Evolutionary conservation across 2,888 invertebrate genomes (phyloP), one percentile per base, ranked within the genome.

Genomic region (Tenthredo mesomela): DNA sequence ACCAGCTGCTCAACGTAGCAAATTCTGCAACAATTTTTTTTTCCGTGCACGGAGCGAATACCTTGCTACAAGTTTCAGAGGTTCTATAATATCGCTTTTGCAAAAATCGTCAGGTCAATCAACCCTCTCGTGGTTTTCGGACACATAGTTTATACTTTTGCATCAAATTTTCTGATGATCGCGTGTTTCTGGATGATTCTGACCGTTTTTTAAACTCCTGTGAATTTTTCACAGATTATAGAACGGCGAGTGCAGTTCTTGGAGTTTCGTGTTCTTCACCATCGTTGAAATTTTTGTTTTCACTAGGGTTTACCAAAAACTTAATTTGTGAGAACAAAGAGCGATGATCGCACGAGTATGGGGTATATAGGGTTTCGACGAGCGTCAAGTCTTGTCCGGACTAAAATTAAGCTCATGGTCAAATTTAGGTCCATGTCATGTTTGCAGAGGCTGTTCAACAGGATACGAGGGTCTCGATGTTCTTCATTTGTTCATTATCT

Each of bases 371-470:
- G n/a, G n/a, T 54, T n/a, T 54, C n/a, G n/a, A 6, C 7, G 54
- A 54, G n/a, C 29, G 50, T 29, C 25, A 18, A 12, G 3, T 33
- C 29, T 67, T 33, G 33, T 43, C 15, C 43, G 73, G 21, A 21
- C 40, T 73, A 43, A 73, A 73, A 73, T 21, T 43, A 73, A 43
- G 40, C 73, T 73, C 71, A 43, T 73, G 71, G 71, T 73, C 71
- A 21, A 40, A 73, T 73, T 73, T 73, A 43, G 71, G 43, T 73
- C 71, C 71, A 43, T 73, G 71, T 73, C n/a, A 73, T 73, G 71
- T 73, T 73, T 73, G 71, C 71, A 43, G 21, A 73, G 71, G 43
- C 40, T 33, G 33, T 33, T 33, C 25, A 1, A 15, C 18, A 73
- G 43, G 40, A 43, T 43, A n/a, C n/a, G 43, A 43, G 71, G 71